A percentile compares a stretch with the other conserved stretches of the same genome.
phyloP scores from a whole-genome alignment of 2,888 invertebrate genomes.

The Morpho deidamia region DNA sequence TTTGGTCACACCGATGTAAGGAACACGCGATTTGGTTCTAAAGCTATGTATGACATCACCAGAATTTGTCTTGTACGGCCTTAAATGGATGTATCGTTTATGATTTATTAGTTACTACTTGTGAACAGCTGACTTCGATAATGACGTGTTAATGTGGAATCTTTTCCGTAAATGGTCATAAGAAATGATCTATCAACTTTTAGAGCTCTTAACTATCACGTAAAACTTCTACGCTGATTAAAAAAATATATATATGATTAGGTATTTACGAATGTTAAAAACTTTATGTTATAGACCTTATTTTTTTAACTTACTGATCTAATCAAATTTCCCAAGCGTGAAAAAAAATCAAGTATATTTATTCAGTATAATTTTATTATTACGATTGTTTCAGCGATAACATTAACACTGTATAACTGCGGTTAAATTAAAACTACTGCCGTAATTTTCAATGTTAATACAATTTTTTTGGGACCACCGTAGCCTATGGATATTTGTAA shows the following conservation, averaged over 20 bases:
- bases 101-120: constrained; percentile 38
- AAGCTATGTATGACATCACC: constrained; percentile 66
- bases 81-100: constrained; percentile 66
- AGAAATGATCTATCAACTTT: neutral
- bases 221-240: too few species aligned
- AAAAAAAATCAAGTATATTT: too few species aligned
- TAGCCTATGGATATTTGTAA: too few species aligned
- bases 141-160: constrained; percentile 49
- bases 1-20: constrained; percentile 25
- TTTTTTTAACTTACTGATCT: neutral
- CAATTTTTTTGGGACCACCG: too few species aligned
- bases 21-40: constrained; percentile 38
- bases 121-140: constrained; percentile 56
- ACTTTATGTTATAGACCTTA: neutral
- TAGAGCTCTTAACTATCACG: too few species aligned
- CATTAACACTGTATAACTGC: too few species aligned
- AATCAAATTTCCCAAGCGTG: too few species aligned
- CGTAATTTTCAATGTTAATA: too few species aligned
- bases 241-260: too few species aligned
- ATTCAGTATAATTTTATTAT: too few species aligned
- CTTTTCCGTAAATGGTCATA: constrained; percentile 45
- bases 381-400: too few species aligned
- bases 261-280: neutral
- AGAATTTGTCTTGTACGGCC: constrained; percentile 57
- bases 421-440: too few species aligned